phyloP scores from a whole-genome alignment of 2,888 invertebrate genomes.

The Lucinisca nassula region DNA sequence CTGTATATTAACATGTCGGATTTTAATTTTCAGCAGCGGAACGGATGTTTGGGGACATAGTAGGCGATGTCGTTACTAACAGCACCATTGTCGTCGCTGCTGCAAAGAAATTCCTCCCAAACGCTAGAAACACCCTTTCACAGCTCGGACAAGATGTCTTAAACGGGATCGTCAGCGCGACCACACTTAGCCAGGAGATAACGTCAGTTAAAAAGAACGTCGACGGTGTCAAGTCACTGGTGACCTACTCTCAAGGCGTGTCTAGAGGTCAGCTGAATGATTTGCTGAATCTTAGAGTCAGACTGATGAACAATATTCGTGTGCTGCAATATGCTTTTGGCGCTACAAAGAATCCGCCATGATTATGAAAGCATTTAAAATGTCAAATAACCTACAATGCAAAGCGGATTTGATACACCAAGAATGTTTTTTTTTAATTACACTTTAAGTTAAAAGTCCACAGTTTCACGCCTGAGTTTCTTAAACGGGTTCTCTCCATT shows the following conservation, averaged over 20 bases:
- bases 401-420: too few relatives aligned
- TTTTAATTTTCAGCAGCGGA: slow-evolving; percentile 28
- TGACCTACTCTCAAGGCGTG: slow-evolving; percentile 36
- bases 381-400: too few relatives aligned
- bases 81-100: slow-evolving; percentile 19
- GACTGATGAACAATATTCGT: slow-evolving; percentile 39
- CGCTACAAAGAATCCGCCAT: background rate
- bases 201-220: slow-evolving; percentile 23
- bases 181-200: background rate
- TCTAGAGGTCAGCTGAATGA: slow-evolving; percentile 30
- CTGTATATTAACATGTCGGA: too few relatives aligned
- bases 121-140: background rate
- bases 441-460: too few relatives aligned
- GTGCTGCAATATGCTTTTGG: slow-evolving; percentile 62
- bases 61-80: slow-evolving; percentile 32
- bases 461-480: too few relatives aligned
- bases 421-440: too few relatives aligned
- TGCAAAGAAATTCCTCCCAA: background rate
- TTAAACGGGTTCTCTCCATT: too few relatives aligned
- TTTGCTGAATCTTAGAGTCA: slow-evolving; percentile 46
- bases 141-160: background rate
- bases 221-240: slow-evolving; percentile 50
- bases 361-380: background rate
- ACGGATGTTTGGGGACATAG: slow-evolving; percentile 27
- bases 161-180: background rate